A percentile compares a stretch with the other conserved stretches of the same genome.
These are phyloP conservation scores for Capreolus pygargus DNA, from an alignment of 2,113 vertebrate species.

Conservation along the genomic window DNA sequence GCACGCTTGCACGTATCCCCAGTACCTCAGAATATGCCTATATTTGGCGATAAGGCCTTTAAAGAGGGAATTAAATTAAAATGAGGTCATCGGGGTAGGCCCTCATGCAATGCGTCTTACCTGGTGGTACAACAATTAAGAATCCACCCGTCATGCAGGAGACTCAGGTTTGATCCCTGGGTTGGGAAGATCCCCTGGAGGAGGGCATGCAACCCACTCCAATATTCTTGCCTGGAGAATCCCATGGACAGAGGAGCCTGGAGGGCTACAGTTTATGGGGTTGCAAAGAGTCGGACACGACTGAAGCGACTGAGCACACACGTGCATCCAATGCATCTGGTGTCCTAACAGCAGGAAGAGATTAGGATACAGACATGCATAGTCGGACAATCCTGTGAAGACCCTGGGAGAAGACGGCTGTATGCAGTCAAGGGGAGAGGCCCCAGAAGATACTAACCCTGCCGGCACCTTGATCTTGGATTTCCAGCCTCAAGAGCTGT, in stretches of 20 bases:
- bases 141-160: background rate
- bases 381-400: background rate
- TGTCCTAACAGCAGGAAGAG: background rate
- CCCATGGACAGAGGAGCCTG: background rate
- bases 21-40: background rate
- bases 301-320: background rate
- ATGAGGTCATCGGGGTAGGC: background rate
- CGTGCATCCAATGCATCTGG: fast-evolving
- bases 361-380: background rate
- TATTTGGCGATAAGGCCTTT: background rate
- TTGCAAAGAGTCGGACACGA: fast-evolving
- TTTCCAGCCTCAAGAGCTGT: background rate
- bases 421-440: background rate
- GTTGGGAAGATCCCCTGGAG: background rate
- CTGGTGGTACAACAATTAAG: background rate
- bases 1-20: fast-evolving
- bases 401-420: background rate
- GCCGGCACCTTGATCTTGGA: background rate
- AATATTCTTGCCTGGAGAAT: background rate
- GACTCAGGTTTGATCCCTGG: background rate
- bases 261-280: background rate
- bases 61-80: background rate
- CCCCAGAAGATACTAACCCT: background rate
- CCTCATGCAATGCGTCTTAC: background rate
- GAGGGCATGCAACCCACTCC: background rate